Evolutionary conservation across 2,113 vertebrate species (phyloP).

Genomic region (Sula dactylatra): DNA sequence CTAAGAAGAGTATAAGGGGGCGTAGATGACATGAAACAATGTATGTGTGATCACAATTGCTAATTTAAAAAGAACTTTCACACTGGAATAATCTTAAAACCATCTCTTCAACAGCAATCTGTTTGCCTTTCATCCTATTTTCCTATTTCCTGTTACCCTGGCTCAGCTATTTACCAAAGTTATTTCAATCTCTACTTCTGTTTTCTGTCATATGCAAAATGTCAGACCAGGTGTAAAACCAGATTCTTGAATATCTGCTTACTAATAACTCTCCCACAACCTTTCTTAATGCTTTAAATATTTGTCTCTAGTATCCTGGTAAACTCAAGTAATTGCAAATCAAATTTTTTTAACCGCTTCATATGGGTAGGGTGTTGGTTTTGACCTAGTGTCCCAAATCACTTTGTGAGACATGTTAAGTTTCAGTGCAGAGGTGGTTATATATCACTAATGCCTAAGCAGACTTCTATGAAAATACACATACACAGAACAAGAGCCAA

Average conservation of each 20-base stretch:
- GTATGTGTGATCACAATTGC: slow-evolving; percentile 38
- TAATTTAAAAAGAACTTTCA: slow-evolving; percentile 43
- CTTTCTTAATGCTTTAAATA: neutral
- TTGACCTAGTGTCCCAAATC: neutral
- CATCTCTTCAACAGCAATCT: neutral
- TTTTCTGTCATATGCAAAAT: neutral
- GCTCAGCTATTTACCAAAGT: neutral
- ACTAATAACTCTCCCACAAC: neutral
- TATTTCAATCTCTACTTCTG: neutral
- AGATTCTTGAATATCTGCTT: neutral
- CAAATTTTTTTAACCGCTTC: neutral
- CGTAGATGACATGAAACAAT: neutral
- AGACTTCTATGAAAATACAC: neutral
- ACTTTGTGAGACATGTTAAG: no score
- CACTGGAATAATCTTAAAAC: slow-evolving; percentile 2
- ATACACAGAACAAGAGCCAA: neutral
- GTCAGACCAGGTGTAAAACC: neutral
- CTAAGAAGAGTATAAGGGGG: neutral
- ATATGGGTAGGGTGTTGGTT: neutral
- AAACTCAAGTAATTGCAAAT: neutral
- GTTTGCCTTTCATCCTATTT: neutral
- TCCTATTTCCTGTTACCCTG: neutral
- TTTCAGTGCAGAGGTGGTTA: neutral
- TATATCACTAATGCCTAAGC: neutral
- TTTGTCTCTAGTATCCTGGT: neutral